Evolutionary conservation across 2,888 invertebrate genomes (phyloP), one percentile per base, ranked within the genome.

Genomic region (Phyto melanocephala): DNA sequence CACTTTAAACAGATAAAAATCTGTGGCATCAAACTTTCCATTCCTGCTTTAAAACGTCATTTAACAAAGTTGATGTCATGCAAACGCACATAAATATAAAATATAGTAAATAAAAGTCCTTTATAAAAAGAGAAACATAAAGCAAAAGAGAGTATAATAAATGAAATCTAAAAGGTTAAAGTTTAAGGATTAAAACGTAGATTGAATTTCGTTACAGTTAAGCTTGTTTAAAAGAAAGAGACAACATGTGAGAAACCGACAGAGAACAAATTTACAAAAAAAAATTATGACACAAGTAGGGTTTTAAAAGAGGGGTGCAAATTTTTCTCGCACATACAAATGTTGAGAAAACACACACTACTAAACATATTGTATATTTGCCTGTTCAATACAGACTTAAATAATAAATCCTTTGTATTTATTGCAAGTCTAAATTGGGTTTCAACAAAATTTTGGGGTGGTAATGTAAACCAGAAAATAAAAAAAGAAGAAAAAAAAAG

Each of bases 351-450:
- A 33, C 52, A 60, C 8, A 35, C 37, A 33, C 50, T 54, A 4
- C 15, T 7, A 28, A 45, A 65, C 54, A 75, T 65, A 75, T 56
- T 60, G 37, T 35, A 62, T 22, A n/a, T 28, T 33, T 50, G 33
- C 28, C 2, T 50, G 10, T 79, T 58, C 65, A 82, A 82, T 82
- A 82, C 79, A 79, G 82, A 82, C 82, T 82, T 82, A 67, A 82
- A 75, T 67, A 42, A 67, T n/a, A 63, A 74, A 75, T 62, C 58
- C 50, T 50, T 68, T 74, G 33, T 56, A 40, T 35, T 22, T 47
- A 8, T 45, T 24, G 45, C 60, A 81, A 82, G 75, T 82, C 82
- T 71, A 71, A 79, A 82, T 79, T 82, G 67, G 50, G 75, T 82
- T 79, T 74, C 28, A 56, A 68, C 54, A 75, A 76, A 45, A 28